Evolutionary conservation across 2,113 vertebrate species (phyloP).

Genomic region (Cyprinodon brontotheroides): DNA sequence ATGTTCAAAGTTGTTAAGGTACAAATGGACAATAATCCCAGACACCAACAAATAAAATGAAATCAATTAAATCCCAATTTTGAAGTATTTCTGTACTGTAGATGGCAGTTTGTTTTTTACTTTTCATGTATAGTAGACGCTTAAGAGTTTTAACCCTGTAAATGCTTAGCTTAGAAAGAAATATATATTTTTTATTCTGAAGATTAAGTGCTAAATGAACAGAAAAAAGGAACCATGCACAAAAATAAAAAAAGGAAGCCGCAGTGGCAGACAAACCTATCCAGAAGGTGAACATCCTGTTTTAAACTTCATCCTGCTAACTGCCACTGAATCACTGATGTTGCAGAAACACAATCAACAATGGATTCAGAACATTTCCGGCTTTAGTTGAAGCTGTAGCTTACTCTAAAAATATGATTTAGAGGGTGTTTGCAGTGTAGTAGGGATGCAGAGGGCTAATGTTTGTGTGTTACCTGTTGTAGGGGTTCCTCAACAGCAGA

Average conservation of each 20-base stretch:
- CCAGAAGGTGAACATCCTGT: constrained; percentile 71
- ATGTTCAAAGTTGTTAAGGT: neutral
- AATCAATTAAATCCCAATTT: neutral
- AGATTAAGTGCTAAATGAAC: neutral
- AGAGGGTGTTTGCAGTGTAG: neutral
- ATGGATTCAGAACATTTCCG: constrained; percentile 32
- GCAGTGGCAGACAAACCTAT: constrained; percentile 46
- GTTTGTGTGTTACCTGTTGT: constrained; percentile 90
- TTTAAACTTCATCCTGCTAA: constrained; percentile 50
- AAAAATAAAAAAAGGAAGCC: constrained; percentile 29
- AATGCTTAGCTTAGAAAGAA: no score
- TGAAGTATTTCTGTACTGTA: no score
- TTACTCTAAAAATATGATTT: constrained; percentile 41
- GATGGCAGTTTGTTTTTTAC: no score
- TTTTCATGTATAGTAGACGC: neutral
- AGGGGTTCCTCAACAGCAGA: constrained; percentile 93
- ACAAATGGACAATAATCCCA: neutral
- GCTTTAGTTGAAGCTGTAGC: neutral
- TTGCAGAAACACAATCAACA: constrained; percentile 45
- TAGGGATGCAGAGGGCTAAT: neutral
- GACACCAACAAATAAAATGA: neutral
- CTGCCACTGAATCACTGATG: constrained; percentile 25
- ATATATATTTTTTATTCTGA: neutral
- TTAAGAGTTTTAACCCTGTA: neutral
- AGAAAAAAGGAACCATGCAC: neutral